phyloP scores from a whole-genome alignment of 2,888 invertebrate species.

The Xylota segnis region DNA sequence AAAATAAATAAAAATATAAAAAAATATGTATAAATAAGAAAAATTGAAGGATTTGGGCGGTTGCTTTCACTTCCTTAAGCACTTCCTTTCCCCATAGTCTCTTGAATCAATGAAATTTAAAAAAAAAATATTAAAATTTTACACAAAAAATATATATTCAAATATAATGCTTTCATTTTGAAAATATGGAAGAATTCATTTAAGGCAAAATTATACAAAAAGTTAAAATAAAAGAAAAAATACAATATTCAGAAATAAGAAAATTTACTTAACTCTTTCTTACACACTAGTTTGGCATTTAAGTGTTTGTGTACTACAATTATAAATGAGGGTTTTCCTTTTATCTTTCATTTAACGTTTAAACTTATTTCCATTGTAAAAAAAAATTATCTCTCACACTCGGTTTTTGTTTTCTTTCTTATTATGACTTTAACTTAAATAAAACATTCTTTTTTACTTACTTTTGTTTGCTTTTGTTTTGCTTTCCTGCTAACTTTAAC shows the following conservation, averaged over 20 bases:
- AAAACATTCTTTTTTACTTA: conserved; percentile 45
- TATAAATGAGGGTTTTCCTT: conserved; percentile 57
- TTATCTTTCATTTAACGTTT: conserved; percentile 53
- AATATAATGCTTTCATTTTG: conserved; percentile 36
- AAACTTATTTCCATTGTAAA: conserved; percentile 65
- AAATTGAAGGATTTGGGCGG: not conserved
- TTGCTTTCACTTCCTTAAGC: conserved; percentile 18
- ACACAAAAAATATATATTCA: conserved; percentile 18
- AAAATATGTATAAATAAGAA: conserved; percentile 2
- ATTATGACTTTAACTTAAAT: conserved; percentile 66
- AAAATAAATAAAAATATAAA: not conserved
- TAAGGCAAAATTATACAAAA: conserved; percentile 49
- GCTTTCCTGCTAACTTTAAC: conserved; percentile 71
- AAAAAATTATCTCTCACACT: conserved; percentile 58
- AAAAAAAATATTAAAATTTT: conserved; percentile 1
- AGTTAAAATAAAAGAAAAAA: conserved; percentile 9
- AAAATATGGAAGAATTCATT: conserved; percentile 68
- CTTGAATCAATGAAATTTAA: not conserved
- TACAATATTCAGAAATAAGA: conserved; percentile 40
- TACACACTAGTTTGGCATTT: conserved; percentile 74
- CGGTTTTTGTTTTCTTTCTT: conserved; percentile 34
- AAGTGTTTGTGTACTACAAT: conserved; percentile 69
- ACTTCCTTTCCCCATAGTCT: conserved; percentile 30
- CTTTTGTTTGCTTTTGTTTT: conserved; percentile 44
- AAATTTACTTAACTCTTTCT: conserved; percentile 59